phyloP scores from a whole-genome alignment of 1,140 invertebrate genomes.

The Drosophila lacertosa region DNA sequence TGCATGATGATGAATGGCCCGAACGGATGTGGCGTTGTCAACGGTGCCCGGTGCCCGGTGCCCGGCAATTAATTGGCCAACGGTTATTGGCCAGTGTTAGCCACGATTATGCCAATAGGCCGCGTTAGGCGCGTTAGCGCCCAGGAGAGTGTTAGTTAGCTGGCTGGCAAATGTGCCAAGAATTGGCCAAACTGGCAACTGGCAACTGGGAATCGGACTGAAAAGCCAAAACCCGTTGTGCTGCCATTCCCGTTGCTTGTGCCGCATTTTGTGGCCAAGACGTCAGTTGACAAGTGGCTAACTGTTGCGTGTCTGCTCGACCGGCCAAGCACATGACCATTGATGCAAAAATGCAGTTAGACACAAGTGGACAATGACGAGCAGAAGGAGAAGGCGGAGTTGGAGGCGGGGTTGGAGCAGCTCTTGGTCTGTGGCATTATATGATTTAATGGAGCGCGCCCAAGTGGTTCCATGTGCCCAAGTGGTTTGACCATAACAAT shows the following conservation, averaged over 20 bases:
- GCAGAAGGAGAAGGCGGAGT: conserved; percentile 11
- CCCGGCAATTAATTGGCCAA: conserved; percentile 72
- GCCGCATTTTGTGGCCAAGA: conserved; percentile 39
- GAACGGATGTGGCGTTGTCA: conserved; percentile 64
- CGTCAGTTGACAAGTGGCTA: conserved; percentile 57
- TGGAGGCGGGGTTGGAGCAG: conserved; percentile 47
- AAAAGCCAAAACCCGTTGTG: conserved; percentile 52
- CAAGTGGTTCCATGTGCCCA: conserved; percentile 56
- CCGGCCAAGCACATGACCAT: conserved; percentile 50
- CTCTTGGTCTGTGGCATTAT: conserved; percentile 44
- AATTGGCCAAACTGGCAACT: not conserved
- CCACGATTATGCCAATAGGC: conserved; percentile 64
- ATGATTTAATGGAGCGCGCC: conserved; percentile 71
- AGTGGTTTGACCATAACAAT: conserved; percentile 48
- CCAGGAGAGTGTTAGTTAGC: conserved; percentile 25
- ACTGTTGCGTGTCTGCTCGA: conserved; percentile 47
- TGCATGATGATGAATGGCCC: conserved; percentile 59
- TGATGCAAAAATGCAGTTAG: conserved; percentile 79
- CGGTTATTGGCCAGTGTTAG: conserved; percentile 63
- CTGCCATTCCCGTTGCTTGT: conserved; percentile 66
- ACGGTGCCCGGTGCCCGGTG: conserved; percentile 31
- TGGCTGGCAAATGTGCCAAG: not conserved
- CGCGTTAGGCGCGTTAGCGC: conserved; percentile 43
- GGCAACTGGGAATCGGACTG: not conserved
- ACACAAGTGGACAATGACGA: conserved; percentile 38